Conservation (phyloP, 2,888 invertebrate species). For the Euplexia lucipara region DNA sequence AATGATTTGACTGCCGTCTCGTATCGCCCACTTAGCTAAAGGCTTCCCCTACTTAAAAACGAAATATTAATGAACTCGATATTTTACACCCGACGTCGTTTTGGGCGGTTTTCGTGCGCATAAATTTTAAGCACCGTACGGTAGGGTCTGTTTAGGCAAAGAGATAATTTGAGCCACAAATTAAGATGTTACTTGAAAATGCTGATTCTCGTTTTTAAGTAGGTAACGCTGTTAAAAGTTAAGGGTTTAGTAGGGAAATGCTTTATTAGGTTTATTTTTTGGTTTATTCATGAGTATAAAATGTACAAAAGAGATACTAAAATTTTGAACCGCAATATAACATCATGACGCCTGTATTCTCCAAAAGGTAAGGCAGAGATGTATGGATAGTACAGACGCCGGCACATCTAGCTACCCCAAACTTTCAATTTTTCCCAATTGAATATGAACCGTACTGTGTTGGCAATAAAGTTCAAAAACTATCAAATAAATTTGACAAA, state of each 20-base stretch:
- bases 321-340: too few species aligned
- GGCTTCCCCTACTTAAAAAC: slow-evolving; percentile 1
- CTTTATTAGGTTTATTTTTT: slow-evolving; percentile 12
- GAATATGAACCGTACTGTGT: too few species aligned
- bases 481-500: too few species aligned
- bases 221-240: slow-evolving; percentile 24
- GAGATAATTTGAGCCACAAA: slow-evolving; percentile 44
- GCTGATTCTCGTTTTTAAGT: slow-evolving; percentile 30
- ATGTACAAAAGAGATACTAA: background rate
- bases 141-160: slow-evolving; percentile 13
- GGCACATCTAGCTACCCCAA: too few species aligned
- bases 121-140: slow-evolving; percentile 30
- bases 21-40: slow-evolving; percentile 6
- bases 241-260: slow-evolving; percentile 4
- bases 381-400: too few species aligned
- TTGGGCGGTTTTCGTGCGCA: slow-evolving; percentile 14
- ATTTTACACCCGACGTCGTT: slow-evolving; percentile 43
- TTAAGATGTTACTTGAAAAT: slow-evolving; percentile 39
- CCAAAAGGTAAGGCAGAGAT: too few species aligned
- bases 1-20: too few species aligned
- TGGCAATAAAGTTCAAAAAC: too few species aligned
- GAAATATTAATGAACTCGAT: slow-evolving; percentile 51
- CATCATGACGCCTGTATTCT: too few species aligned
- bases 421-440: too few species aligned
- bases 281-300: slow-evolving; percentile 9